Evolutionary conservation across 2,113 vertebrate genomes (phyloP), one percentile per base, ranked within the genome.

Genomic region (Ophiodon elongatus): DNA sequence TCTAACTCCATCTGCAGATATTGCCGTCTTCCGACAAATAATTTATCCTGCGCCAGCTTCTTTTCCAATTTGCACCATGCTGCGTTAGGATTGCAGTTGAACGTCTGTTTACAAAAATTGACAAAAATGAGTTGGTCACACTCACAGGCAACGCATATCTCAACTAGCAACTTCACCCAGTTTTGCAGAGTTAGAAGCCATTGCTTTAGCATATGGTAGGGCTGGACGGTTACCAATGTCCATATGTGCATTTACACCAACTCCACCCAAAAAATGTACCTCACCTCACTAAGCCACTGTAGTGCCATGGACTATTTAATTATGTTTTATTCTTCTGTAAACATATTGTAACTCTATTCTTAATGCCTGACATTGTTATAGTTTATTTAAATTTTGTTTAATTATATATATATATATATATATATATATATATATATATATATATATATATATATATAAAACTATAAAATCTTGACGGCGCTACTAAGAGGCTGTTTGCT

Each of bases 381-480:
- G 25, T 47, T 41, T 47, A 57, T 47, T 37, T 69, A 15, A 2
- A n/a, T 41, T 7, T 25, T 41, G 5, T 80, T 71, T 31, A n/a
- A 80, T 59, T 73, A 67, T 59, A 66, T 37, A 2, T 66, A 23
- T 35, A 35, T 35, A 35, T 6, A 35, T 35, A 33, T 33, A 33
- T 33, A 33, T 33, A 33, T 33, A 33, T 33, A 33, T 33, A 33
- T 33, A 33, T 33, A 33, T 33, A 33, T 33, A 33, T 33, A 33
- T 33, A 33, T 33, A 33, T 33, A 33, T 33, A 33, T 33, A 37
- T 33, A 33, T 33, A 33, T 33, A 33, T 33, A 33, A n/a, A n/a
- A 19, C 25, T 13, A 45, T 73, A 8, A 45, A 73, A 67, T 73
- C 35, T 66, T 73, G 60, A 59, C 70, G 67, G 52, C 39, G 2